Evolutionary conservation across 1,140 invertebrate species (phyloP).

Genomic region (Danaus melanippus): DNA sequence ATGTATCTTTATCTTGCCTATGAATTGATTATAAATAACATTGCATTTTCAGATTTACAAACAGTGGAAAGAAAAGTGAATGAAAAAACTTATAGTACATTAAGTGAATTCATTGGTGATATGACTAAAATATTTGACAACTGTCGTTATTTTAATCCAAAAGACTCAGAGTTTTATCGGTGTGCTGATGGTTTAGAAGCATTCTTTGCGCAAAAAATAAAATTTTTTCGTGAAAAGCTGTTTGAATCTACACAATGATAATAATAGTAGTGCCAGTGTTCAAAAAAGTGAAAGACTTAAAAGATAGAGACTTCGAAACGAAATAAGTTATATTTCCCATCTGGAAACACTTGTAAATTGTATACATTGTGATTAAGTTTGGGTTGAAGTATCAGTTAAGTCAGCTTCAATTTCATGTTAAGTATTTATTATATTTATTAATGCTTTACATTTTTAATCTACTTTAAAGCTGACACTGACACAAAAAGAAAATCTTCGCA

Average conservation of each 20-base stretch:
- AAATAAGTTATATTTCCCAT: constrained; percentile 21
- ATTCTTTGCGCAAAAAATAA: constrained; percentile 95
- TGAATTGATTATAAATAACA: neutral
- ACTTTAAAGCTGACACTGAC: constrained; percentile 47
- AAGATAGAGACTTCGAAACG: neutral
- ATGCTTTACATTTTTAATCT: constrained; percentile 41
- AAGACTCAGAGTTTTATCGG: constrained; percentile 94
- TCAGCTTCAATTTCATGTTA: constrained; percentile 50
- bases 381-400: constrained; percentile 39
- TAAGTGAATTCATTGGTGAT: constrained; percentile 96
- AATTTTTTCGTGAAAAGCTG: constrained; percentile 85
- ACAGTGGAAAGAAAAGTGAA: constrained; percentile 93
- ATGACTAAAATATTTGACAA: constrained; percentile 99
- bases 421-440: constrained; percentile 70
- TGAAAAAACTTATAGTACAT: constrained; percentile 85
- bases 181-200: constrained; percentile 95
- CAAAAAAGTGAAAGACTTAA: constrained; percentile 5
- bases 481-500: constrained; percentile 39
- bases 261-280: constrained; percentile 41
- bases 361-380: constrained; percentile 59
- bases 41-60: constrained; percentile 85
- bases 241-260: constrained; percentile 75
- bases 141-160: constrained; percentile 96
- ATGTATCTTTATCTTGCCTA: no score
- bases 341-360: constrained; percentile 58